phyloP scores from a whole-genome alignment of 2,888 invertebrate genomes.

The Folsomia candida region DNA sequence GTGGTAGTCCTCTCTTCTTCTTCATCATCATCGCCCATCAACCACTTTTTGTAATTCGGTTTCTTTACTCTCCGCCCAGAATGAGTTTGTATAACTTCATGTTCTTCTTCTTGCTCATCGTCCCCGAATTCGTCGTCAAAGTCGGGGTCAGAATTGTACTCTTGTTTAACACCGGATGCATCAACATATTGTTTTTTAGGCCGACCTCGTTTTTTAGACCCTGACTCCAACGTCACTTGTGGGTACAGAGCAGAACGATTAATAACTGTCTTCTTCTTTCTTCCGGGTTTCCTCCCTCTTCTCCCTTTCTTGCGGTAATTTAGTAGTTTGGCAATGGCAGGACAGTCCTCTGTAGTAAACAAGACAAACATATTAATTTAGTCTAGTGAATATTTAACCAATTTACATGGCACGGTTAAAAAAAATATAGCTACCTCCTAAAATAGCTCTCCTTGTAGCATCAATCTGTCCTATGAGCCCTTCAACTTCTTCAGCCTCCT shows the following conservation, averaged over 20 bases:
- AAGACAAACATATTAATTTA: too few species aligned
- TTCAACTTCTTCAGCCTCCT: not conserved
- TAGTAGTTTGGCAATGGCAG: not conserved
- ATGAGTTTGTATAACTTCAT: conserved; percentile 19
- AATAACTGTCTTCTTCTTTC: not conserved
- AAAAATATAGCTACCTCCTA: not conserved
- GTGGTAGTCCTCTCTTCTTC: too few species aligned
- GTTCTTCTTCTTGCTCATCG: not conserved
- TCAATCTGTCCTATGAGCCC: not conserved
- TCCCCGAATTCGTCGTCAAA: not conserved
- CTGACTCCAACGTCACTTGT: not conserved
- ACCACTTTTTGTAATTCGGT: conserved; percentile 25
- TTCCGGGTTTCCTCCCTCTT: not conserved
- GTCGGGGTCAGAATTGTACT: not conserved
- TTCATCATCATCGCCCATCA: conserved; percentile 24
- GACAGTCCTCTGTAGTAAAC: not conserved
- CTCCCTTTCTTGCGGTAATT: not conserved
- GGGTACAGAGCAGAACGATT: not conserved
- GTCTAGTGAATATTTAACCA: too few species aligned
- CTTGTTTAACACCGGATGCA: not conserved
- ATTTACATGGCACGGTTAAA: too few species aligned
- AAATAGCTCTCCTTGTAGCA: not conserved
- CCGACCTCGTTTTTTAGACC: not conserved
- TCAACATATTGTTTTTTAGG: too few species aligned
- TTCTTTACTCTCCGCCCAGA: conserved; percentile 30